Conservation (phyloP, 2,113 vertebrate genomes). For the Manacus vitellinus region DNA sequence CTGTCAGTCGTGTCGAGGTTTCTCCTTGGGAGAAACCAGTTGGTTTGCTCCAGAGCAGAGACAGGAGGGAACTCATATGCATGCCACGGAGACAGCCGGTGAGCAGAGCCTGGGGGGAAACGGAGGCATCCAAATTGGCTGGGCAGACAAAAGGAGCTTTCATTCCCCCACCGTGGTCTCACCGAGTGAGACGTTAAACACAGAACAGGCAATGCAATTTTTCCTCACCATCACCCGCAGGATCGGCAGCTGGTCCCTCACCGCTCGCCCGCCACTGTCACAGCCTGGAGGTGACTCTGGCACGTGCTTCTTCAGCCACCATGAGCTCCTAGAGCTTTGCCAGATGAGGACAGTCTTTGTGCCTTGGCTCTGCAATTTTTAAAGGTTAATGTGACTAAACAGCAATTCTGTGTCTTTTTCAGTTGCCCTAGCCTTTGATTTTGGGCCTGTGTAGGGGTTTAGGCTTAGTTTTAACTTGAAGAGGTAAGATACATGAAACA, state of each 20-base stretch:
- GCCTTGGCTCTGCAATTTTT: not conserved
- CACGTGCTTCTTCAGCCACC: not conserved
- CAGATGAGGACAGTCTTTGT: not conserved
- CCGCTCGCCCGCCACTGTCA: not conserved
- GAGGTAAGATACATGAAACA: not conserved
- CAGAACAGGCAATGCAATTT: not conserved
- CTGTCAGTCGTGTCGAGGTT: not conserved
- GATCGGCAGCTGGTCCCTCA: fast-evolving
- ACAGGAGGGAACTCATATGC: conserved; percentile 61
- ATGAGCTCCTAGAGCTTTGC: not conserved
- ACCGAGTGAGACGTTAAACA: not conserved
- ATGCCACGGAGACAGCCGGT: conserved; percentile 9
- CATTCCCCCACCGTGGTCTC: not conserved
- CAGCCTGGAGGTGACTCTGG: not conserved
- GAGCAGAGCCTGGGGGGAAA: conserved; percentile 15
- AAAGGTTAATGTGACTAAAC: not conserved
- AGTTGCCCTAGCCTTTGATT: not conserved
- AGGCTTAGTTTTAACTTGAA: not conserved
- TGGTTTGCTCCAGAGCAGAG: conserved; percentile 43
- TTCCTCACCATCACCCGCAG: not conserved
- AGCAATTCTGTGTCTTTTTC: not conserved
- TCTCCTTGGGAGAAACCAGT: conserved; percentile 40
- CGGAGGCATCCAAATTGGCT: conserved; percentile 32
- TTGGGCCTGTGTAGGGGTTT: not conserved
- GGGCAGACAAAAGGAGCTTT: not conserved